Evolutionary conservation across 2,888 invertebrate genomes (phyloP).

Genomic region (Caenorhabditis sp.): DNA sequence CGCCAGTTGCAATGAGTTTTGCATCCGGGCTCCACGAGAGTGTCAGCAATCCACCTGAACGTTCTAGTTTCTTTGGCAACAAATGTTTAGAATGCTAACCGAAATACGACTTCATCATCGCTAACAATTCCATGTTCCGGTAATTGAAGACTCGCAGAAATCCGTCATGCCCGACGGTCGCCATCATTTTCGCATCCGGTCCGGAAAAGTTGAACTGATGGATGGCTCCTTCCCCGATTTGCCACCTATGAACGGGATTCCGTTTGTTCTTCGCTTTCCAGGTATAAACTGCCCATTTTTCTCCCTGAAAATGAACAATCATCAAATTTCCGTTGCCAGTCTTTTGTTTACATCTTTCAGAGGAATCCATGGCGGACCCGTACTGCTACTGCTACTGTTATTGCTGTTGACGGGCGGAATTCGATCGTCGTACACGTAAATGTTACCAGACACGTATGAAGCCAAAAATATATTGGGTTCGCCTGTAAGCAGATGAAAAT

Average conservation of each 20-base stretch:
- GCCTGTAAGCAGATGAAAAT: too few species aligned
- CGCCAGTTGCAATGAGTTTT: constrained; percentile 91
- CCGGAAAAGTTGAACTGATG: constrained; percentile 98
- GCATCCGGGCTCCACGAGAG: constrained; percentile 98
- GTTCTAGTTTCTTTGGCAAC: not conserved
- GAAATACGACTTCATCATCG: constrained; percentile 89
- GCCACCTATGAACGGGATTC: constrained; percentile 90
- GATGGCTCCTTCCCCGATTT: constrained; percentile 82
- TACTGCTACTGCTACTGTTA: not conserved
- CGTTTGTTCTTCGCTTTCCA: constrained; percentile 96
- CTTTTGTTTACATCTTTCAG: constrained; percentile 4
- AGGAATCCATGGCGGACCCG: constrained; percentile 29
- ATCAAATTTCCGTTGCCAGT: not conserved
- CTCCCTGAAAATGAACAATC: constrained; percentile 82
- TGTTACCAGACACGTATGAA: constrained; percentile 94
- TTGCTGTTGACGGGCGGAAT: constrained; percentile 2
- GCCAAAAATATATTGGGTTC: constrained; percentile 94
- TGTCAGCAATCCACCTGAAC: constrained; percentile 87
- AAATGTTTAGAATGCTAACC: constrained; percentile 82
- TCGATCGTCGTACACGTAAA: constrained; percentile 94
- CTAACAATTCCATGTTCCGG: constrained; percentile 95
- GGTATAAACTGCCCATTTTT: constrained; percentile 93
- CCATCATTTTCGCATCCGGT: constrained; percentile 89
- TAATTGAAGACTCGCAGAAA: constrained; percentile 96
- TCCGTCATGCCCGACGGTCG: constrained; percentile 91